Percentiles rank a stretch among this genome's conserved stretches.
Conservation (phyloP, 1,140 invertebrate species). For the Drosophila paulistorum region DNA sequence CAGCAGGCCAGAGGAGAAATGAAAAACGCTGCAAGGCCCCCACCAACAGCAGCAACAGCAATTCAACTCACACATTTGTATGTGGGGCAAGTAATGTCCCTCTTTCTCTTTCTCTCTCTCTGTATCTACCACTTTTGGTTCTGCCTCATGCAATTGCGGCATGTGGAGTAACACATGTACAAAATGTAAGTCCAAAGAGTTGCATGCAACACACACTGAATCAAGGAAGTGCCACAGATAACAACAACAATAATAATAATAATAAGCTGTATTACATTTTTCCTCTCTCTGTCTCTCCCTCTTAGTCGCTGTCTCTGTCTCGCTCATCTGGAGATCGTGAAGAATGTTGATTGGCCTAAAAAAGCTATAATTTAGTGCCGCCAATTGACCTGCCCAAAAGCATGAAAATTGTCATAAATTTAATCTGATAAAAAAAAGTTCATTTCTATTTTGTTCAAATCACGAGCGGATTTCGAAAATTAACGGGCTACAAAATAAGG, state of each 20-base stretch:
- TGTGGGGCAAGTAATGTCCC: conserved; percentile 52
- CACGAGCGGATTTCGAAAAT: background rate
- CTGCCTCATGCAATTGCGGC: conserved; percentile 59
- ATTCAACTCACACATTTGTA: conserved; percentile 31
- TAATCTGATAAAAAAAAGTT: conserved; percentile 75
- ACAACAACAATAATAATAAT: conserved; percentile 14
- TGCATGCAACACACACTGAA: conserved; percentile 61
- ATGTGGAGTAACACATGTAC: conserved; percentile 49
- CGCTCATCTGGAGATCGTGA: conserved; percentile 2
- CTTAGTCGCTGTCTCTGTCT: background rate
- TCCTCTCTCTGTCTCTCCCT: background rate
- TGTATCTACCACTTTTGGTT: conserved; percentile 33
- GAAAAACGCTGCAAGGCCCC: conserved; percentile 76
- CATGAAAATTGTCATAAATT: conserved; percentile 73
- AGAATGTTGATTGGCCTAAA: conserved; percentile 45
- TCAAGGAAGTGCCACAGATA: conserved; percentile 66
- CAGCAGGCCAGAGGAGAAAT: conserved; percentile 69
- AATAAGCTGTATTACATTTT: conserved; percentile 18
- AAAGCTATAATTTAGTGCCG: conserved; percentile 15
- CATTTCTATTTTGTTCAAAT: conserved; percentile 36
- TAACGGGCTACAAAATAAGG: background rate
- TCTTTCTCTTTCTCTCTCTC: conserved; percentile 18
- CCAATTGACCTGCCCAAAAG: conserved; percentile 33
- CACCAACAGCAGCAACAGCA: conserved; percentile 20
- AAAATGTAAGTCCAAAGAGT: conserved; percentile 7